These are phyloP conservation scores for Gyrodactylus bullatarudis DNA, from an alignment of 1,140 invertebrate genomes.

Conservation along the genomic window DNA sequence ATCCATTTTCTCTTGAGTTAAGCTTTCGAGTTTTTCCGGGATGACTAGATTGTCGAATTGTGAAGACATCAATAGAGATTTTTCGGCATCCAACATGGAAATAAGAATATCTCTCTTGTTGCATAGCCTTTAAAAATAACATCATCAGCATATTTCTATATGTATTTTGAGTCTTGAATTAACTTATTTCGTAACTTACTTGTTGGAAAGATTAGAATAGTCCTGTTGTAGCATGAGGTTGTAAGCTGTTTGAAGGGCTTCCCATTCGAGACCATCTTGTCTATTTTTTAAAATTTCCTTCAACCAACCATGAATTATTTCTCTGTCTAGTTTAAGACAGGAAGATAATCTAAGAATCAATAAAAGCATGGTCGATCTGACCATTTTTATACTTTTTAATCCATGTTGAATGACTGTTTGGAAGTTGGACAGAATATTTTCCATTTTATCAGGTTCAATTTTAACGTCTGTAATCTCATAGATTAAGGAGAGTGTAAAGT, in stretches of 20 bases:
- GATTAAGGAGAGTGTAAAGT: neutral
- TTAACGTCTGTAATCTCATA: neutral
- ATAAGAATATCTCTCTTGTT: neutral
- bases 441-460: neutral
- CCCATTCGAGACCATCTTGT: neutral
- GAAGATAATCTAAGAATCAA: neutral
- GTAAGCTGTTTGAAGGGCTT: neutral
- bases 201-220: neutral
- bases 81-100: neutral
- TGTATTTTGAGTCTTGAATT: neutral
- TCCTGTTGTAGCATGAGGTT: neutral
- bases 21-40: too few species aligned
- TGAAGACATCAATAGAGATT: neutral
- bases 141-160: neutral
- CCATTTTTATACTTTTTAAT: neutral
- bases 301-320: neutral
- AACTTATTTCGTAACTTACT: neutral
- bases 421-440: neutral
- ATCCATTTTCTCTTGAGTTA: too few species aligned
- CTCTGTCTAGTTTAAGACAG: neutral
- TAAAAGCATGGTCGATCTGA: neutral
- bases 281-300: neutral
- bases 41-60: neutral
- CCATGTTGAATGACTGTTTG: neutral
- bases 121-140: neutral